Evolutionary conservation across 1,140 invertebrate genomes (phyloP).

Genomic region (Portunus trituberculatus): DNA sequence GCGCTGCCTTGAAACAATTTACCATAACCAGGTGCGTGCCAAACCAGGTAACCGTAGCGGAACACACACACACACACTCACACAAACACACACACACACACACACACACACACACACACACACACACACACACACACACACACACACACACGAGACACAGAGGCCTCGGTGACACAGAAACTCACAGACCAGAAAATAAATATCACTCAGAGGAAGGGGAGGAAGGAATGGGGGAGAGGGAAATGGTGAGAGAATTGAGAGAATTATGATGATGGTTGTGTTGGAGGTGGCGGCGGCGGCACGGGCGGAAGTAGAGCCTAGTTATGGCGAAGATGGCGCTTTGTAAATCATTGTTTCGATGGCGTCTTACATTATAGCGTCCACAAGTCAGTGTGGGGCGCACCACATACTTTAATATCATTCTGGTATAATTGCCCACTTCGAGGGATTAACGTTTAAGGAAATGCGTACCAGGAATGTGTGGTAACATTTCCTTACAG

Average conservation of each 20-base stretch:
- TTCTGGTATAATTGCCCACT: no score
- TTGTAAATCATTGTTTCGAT: not conserved
- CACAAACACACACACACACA: not conserved
- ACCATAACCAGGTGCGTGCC: no score
- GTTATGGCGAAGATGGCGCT: not conserved
- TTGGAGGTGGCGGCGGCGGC: not conserved
- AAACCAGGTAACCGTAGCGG: no score
- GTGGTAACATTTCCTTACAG: no score
- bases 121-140: constrained; percentile 8
- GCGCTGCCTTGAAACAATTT: no score
- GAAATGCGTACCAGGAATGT: no score
- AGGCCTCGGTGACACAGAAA: not conserved
- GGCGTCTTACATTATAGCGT: not conserved
- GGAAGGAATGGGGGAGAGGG: not conserved
- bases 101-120: not conserved
- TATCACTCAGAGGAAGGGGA: not conserved
- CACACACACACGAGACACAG: not conserved
- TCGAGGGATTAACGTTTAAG: no score
- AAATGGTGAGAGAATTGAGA: constrained; percentile 5
- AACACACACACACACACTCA: constrained; percentile 20
- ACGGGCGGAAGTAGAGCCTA: not conserved
- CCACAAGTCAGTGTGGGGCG: no score
- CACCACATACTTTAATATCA: not conserved
- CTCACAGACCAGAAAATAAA: not conserved
- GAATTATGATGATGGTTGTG: not conserved